Evolutionary conservation across 2,888 invertebrate species (phyloP).

Genomic region (Amphiduros pacificus): DNA sequence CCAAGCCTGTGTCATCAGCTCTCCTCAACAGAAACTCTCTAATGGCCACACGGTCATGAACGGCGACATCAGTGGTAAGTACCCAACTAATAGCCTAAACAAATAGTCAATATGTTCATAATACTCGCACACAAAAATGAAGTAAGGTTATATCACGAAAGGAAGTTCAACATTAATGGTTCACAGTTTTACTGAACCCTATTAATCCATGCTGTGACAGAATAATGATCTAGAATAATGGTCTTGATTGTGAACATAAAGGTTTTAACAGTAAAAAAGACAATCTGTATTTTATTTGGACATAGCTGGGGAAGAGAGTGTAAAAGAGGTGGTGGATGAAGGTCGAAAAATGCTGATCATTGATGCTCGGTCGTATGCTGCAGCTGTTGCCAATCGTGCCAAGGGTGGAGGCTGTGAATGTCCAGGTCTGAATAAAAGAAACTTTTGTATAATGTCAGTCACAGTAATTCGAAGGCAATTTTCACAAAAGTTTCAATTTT

Average conservation of each 20-base stretch:
- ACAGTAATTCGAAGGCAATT: too few relatives aligned
- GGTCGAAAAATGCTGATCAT: constrained; percentile 81
- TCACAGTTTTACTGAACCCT: too few relatives aligned
- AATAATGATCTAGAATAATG: too few relatives aligned
- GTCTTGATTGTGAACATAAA: too few relatives aligned
- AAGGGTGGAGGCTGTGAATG: constrained; percentile 97
- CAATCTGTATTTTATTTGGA: too few relatives aligned
- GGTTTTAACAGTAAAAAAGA: too few relatives aligned
- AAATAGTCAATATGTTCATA: neutral
- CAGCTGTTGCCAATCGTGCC: constrained; percentile 93
- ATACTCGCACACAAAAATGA: neutral
- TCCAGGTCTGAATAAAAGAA: constrained; percentile 62
- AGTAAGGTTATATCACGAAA: too few relatives aligned
- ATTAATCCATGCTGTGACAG: too few relatives aligned
- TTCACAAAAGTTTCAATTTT: too few relatives aligned
- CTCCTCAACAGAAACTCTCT: neutral
- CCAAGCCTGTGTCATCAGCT: constrained; percentile 21
- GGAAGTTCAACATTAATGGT: too few relatives aligned
- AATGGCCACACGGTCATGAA: neutral
- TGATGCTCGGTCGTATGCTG: constrained; percentile 94
- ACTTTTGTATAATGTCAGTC: too few relatives aligned
- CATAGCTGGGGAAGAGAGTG: too few relatives aligned
- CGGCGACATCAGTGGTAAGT: neutral
- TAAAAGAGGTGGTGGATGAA: neutral
- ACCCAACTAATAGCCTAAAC: neutral